Conservation (phyloP, 1,140 invertebrate genomes). For the Tenebrio molitor region DNA sequence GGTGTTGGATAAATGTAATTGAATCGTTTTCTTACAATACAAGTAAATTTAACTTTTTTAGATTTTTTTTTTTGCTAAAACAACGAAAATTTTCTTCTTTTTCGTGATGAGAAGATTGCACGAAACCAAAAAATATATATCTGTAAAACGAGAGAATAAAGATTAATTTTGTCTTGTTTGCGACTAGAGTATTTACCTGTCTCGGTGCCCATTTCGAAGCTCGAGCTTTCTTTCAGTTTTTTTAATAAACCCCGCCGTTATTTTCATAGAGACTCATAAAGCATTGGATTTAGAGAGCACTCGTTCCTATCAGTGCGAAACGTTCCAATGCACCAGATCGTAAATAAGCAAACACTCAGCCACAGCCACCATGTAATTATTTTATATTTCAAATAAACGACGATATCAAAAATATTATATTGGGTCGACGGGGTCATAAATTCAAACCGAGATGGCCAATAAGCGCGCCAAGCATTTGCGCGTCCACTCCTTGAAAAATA, state of each 20-base stretch:
- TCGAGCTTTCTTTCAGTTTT: slow-evolving; percentile 5
- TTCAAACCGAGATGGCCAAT: slow-evolving; percentile 43
- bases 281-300: slow-evolving; percentile 40
- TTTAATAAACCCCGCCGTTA: slow-evolving; percentile 14
- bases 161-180: too few species aligned
- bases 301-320: slow-evolving; percentile 40
- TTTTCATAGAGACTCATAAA: slow-evolving; percentile 32
- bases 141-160: too few species aligned
- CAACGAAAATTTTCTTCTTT: too few species aligned
- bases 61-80: too few species aligned
- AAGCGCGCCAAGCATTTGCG: slow-evolving; percentile 29
- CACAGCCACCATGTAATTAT: slow-evolving; percentile 42
- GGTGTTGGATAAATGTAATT: too few species aligned
- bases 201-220: too few species aligned
- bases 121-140: too few species aligned
- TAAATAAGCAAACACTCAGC: slow-evolving; percentile 42
- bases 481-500: slow-evolving; percentile 28
- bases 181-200: too few species aligned
- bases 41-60: too few species aligned
- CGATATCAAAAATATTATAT: slow-evolving; percentile 47
- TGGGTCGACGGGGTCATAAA: slow-evolving; percentile 37
- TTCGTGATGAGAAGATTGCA: too few species aligned
- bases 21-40: too few species aligned
- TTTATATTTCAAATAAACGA: slow-evolving; percentile 47
- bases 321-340: slow-evolving; percentile 27